These are phyloP conservation scores for Dromius quadrimaculatus DNA, from an alignment of 2,888 invertebrate species.

Conservation along the genomic window DNA sequence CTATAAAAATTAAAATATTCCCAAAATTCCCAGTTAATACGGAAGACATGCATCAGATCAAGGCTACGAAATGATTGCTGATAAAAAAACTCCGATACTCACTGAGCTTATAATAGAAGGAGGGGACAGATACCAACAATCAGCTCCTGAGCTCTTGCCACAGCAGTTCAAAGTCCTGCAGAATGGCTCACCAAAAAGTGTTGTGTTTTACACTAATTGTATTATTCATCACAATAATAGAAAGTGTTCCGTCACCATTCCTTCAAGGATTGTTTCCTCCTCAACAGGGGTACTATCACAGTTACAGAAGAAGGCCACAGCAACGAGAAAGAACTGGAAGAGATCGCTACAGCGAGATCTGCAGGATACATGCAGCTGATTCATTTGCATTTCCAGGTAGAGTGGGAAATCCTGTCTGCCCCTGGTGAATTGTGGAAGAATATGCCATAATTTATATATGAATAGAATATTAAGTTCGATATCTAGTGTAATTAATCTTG, in stretches of 20 bases:
- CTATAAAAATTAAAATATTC: neutral
- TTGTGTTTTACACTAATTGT: constrained; percentile 8
- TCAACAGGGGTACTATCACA: neutral
- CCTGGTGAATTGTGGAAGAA: too few species aligned
- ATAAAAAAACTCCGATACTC: constrained; percentile 31
- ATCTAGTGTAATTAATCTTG: too few species aligned
- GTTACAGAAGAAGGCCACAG: constrained; percentile 42
- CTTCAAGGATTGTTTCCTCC: constrained; percentile 47
- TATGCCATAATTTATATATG: too few species aligned
- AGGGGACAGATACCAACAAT: constrained; percentile 16
- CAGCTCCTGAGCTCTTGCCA: constrained; percentile 19
- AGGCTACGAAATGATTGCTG: constrained; percentile 42
- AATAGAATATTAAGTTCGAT: too few species aligned
- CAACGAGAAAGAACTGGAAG: constrained; percentile 60
- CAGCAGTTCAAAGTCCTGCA: constrained; percentile 41
- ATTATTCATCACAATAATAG: constrained; percentile 1
- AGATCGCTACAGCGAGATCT: constrained; percentile 77
- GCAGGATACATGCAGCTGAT: constrained; percentile 75
- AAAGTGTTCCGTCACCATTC: constrained; percentile 30
- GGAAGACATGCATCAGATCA: constrained; percentile 46
- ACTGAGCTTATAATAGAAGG: constrained; percentile 37
- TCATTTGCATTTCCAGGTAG: constrained; percentile 71
- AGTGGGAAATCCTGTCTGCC: constrained; percentile 58
- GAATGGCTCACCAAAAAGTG: constrained; percentile 32
- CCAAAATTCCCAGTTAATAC: constrained; percentile 27